Conservation (phyloP, 2,888 invertebrate genomes). For the Penaeus monodon region DNA sequence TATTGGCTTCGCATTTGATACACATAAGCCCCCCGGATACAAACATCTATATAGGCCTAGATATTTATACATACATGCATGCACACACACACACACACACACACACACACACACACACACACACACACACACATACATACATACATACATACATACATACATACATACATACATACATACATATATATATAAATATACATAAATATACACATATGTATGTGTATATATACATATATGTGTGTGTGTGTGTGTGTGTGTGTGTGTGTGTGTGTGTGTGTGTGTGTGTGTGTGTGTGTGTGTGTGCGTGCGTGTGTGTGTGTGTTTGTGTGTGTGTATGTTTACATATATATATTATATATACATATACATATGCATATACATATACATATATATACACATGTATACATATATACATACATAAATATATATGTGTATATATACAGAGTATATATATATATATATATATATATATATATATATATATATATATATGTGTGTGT, state of each 20-base stretch:
- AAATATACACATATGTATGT: too few species aligned
- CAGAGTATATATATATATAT: background rate
- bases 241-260: background rate
- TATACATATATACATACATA: background rate
- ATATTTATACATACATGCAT: background rate
- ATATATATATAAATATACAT: too few species aligned
- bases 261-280: conserved; percentile 4
- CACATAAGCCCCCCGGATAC: background rate
- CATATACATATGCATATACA: background rate
- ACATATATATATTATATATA: too few species aligned
- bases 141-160: too few species aligned
- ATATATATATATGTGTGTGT: background rate
- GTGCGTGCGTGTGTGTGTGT: too few species aligned
- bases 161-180: too few species aligned
- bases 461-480: background rate
- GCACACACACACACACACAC: background rate
- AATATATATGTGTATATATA: background rate
- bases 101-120: background rate
- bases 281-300: too few species aligned
- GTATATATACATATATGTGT: background rate
- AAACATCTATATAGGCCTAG: background rate
- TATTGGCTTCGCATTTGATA: background rate
- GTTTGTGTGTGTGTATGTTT: too few species aligned
- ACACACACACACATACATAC: background rate
- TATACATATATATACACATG: background rate